Evolutionary conservation across 2,113 vertebrate species (phyloP).

Genomic region (Pachyramphus minor): DNA sequence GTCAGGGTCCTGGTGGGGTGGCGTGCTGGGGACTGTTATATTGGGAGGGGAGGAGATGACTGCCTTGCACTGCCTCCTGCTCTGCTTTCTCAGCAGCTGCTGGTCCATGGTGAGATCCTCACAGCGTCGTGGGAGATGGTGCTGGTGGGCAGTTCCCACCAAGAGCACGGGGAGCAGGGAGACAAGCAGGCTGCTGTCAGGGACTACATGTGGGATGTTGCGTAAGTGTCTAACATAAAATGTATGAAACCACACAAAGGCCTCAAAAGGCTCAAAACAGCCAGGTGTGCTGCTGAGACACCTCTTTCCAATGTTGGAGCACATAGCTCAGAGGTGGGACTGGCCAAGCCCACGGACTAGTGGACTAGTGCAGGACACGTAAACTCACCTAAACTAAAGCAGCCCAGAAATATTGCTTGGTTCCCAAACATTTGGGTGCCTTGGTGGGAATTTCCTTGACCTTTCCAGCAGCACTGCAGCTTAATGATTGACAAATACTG

Average conservation of each 20-base stretch:
- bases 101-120: not conserved
- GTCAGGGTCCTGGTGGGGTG: not conserved
- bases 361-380: fast-evolving
- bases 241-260: not conserved
- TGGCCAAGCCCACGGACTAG: not conserved
- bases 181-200: not conserved
- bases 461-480: not conserved
- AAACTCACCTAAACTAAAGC: not conserved
- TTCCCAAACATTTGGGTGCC: not conserved
- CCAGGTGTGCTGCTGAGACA: not conserved
- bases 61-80: not conserved
- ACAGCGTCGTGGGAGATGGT: fast-evolving
- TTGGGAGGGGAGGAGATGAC: not conserved
- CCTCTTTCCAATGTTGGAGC: not conserved
- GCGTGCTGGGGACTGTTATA: not conserved
- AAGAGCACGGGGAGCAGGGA: not conserved
- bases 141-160: not conserved
- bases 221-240: not conserved
- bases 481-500: slow-evolving; percentile 2
- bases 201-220: not conserved
- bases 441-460: not conserved
- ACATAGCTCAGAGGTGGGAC: fast-evolving
- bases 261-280: not conserved
- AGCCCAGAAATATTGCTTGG: not conserved
- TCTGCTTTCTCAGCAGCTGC: not conserved